Evolutionary conservation across 1,140 invertebrate genomes (phyloP).

Genomic region (Eufriesea mexicana): DNA sequence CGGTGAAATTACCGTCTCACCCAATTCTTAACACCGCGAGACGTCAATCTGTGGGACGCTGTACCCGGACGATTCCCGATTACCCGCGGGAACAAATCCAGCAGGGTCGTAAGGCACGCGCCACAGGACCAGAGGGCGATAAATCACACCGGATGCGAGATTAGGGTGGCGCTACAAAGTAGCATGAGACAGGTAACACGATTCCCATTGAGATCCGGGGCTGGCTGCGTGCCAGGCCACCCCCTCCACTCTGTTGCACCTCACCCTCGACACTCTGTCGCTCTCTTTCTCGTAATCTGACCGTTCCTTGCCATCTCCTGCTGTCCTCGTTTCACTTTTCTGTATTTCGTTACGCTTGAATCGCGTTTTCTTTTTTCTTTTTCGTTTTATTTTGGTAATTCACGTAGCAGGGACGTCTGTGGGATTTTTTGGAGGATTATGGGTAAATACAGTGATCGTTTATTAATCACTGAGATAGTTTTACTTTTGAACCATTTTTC

Average conservation of each 20-base stretch:
- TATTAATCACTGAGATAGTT: no score
- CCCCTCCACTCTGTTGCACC: not conserved
- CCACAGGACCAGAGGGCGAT: conserved; percentile 47
- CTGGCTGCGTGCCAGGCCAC: conserved; percentile 57
- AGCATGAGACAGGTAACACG: conserved; percentile 73
- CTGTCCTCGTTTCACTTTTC: not conserved
- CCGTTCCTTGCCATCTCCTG: conserved; percentile 2
- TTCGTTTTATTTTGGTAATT: no score
- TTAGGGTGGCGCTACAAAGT: conserved; percentile 57
- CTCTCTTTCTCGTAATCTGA: conserved; percentile 16
- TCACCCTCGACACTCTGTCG: not conserved
- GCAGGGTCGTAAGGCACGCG: not conserved
- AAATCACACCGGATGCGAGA: conserved; percentile 65
- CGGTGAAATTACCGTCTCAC: no score
- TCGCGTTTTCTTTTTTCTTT: no score
- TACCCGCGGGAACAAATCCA: conserved; percentile 15
- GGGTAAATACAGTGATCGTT: no score
- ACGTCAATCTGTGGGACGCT: conserved; percentile 24
- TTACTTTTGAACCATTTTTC: no score
- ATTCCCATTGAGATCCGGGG: conserved; percentile 66
- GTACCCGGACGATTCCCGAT: conserved; percentile 8
- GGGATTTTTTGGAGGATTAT: no score
- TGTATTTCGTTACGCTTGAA: not conserved
- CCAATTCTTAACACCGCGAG: no score
- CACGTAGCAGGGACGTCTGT: no score